These are phyloP conservation scores for Eremophila alpestris DNA, from an alignment of 2,797 vertebrate genomes.

Conservation along the genomic window DNA sequence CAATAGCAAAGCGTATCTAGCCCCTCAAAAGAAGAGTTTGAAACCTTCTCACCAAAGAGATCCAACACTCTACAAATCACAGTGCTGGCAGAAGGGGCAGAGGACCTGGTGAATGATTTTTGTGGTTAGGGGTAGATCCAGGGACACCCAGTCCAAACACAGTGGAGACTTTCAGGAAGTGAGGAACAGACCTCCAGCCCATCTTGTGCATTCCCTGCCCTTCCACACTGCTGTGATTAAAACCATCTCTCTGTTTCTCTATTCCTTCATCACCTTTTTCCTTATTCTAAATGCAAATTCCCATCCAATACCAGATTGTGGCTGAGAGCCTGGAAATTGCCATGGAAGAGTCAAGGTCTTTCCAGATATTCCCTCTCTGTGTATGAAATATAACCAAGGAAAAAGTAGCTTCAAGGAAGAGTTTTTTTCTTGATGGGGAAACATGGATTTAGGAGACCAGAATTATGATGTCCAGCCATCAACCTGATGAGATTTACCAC, in stretches of 20 bases:
- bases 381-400: rapidly evolving
- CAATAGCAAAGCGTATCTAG: neutral
- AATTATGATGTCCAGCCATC: neutral
- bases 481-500: rapidly evolving
- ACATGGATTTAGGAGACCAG: rapidly evolving
- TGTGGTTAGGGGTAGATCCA: neutral
- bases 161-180: neutral
- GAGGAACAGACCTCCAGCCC: neutral
- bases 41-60: neutral
- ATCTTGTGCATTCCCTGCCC: neutral
- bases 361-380: neutral
- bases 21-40: neutral
- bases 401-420: neutral
- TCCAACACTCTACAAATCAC: neutral
- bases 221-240: neutral
- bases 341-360: neutral
- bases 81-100: rapidly evolving
- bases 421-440: neutral
- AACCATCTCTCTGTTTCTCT: neutral
- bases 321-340: neutral
- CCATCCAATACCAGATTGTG: neutral
- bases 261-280: neutral
- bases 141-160: neutral
- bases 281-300: neutral
- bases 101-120: neutral